Evolutionary conservation across 2,113 vertebrate species (phyloP).

Genomic region (Syrmaticus mikado): DNA sequence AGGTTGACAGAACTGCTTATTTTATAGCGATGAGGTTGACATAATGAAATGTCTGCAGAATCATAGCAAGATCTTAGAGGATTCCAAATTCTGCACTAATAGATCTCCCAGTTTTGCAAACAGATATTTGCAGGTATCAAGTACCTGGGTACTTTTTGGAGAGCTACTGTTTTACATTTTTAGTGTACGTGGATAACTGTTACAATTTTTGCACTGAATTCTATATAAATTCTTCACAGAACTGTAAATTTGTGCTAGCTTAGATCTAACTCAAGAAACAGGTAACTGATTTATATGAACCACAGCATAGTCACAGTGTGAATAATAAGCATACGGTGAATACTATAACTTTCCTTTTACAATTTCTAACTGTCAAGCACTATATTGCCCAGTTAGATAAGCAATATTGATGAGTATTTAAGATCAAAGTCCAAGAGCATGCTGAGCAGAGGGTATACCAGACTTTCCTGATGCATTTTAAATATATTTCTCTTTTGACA

Average conservation of each 20-base stretch:
- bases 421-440: not conserved
- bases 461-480: conserved; percentile 4
- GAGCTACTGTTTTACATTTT: not conserved
- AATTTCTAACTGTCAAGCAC: not conserved
- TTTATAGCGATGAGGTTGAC: not conserved
- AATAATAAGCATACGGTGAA: not conserved
- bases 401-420: not conserved
- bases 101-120: not conserved
- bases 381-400: not conserved
- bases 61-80: not conserved
- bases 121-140: not conserved
- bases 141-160: not conserved
- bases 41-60: not conserved
- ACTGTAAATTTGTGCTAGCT: not conserved
- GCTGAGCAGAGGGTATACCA: not conserved
- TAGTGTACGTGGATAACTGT: not conserved
- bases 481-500: conserved; percentile 64
- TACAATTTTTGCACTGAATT: not conserved
- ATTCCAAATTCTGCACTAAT: not conserved
- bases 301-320: not conserved
- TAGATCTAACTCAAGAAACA: not conserved
- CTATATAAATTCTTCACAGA: not conserved
- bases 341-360: not conserved
- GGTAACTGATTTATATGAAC: not conserved
- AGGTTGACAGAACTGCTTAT: not conserved